Evolutionary conservation across 35 echinoderm and acorn worm species (phyloP).

Genomic region (Apostichopus japonicus): DNA sequence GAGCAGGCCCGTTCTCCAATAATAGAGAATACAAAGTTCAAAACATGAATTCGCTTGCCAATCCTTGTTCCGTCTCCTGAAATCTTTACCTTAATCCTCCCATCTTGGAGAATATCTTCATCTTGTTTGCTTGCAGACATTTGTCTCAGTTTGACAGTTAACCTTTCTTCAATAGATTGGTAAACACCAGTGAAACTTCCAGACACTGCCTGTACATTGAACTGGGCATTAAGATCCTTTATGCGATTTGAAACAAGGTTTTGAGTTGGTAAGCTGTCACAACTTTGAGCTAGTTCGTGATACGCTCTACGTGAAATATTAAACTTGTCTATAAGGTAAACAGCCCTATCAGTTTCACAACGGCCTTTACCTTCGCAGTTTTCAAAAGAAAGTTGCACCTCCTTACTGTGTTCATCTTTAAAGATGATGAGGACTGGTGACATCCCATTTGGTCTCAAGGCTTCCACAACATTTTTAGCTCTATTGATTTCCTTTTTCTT

Average conservation of each 20-base stretch:
- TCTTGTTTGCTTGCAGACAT: no score
- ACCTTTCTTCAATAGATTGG: neutral
- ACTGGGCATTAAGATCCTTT: neutral
- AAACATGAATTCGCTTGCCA: slow-evolving; percentile 15
- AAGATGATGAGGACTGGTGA: neutral
- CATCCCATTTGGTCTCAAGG: neutral
- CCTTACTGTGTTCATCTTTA: neutral
- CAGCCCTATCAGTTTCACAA: neutral
- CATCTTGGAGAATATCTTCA: no score
- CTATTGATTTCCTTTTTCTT: neutral
- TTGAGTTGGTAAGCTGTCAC: neutral
- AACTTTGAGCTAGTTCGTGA: slow-evolving; percentile 9
- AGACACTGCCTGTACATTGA: neutral
- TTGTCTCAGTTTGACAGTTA: neutral
- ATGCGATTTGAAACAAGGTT: neutral
- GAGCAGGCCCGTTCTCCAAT: neutral
- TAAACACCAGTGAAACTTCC: slow-evolving; percentile 1
- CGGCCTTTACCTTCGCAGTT: neutral
- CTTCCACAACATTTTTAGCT: neutral
- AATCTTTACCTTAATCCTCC: no score
- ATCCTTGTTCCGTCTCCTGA: no score
- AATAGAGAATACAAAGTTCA: slow-evolving; percentile 46
- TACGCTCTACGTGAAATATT: slow-evolving; percentile 1
- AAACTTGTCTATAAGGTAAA: neutral
- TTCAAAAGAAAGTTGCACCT: neutral